Evolutionary conservation across 2,797 vertebrate species (phyloP).

Genomic region (Aphelocoma californica): DNA sequence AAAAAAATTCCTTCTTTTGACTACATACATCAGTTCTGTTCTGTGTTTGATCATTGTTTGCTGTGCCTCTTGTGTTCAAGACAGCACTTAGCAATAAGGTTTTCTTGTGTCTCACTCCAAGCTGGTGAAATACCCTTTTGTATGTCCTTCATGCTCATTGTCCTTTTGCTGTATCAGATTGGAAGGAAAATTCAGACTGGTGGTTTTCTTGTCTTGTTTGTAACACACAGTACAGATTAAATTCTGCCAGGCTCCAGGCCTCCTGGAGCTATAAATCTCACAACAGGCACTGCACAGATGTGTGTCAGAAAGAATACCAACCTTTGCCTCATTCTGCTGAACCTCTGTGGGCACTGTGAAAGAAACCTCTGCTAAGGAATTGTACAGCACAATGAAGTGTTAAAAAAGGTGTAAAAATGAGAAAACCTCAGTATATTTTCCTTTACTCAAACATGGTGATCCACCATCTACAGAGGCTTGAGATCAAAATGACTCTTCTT

Average conservation of each 20-base stretch:
- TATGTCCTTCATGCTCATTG: not conserved
- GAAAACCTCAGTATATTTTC: not conserved
- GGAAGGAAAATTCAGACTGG: not conserved
- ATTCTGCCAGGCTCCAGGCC: not conserved
- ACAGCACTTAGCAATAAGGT: not conserved
- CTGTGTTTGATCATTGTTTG: not conserved
- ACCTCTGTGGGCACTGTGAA: not conserved
- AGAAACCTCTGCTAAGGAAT: not conserved
- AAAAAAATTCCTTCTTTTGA: not conserved
- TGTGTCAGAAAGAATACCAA: not conserved
- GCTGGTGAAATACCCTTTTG: not conserved
- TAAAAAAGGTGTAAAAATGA: not conserved
- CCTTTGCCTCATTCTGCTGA: not conserved
- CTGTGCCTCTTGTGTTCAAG: not conserved
- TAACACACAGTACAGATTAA: not conserved
- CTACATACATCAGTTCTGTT: not conserved
- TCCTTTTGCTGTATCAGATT: not conserved
- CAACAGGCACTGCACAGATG: not conserved
- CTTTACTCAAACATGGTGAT: not conserved
- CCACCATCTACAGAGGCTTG: not conserved
- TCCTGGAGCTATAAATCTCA: constrained; percentile 10
- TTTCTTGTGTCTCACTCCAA: not conserved
- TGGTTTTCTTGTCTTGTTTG: not conserved
- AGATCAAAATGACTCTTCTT: not conserved
- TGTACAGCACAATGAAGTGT: not conserved